phyloP scores from a whole-genome alignment of 2,113 vertebrate species.

The Microtus richardsoni region DNA sequence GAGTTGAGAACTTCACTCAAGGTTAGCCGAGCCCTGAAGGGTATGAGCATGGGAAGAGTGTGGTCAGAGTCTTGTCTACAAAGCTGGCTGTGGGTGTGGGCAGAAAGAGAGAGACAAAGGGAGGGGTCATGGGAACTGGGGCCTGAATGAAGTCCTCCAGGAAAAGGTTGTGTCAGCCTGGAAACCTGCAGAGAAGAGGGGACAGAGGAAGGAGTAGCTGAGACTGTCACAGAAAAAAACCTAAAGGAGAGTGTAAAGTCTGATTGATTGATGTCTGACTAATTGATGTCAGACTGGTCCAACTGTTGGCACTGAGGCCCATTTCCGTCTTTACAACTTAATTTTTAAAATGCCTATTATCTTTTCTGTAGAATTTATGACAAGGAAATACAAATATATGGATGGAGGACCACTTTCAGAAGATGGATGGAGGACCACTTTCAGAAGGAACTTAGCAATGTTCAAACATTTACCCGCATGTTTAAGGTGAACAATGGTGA shows the following conservation, averaged over 20 bases:
- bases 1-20: neutral
- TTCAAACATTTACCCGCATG: neutral
- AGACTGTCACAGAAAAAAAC: no score
- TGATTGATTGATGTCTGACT: fast-evolving
- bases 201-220: no score
- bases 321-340: neutral
- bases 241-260: neutral
- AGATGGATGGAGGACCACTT: neutral
- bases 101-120: neutral
- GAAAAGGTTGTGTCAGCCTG: neutral
- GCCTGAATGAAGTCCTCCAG: neutral
- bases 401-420: neutral
- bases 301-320: neutral
- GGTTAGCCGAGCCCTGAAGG: neutral
- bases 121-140: neutral
- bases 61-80: neutral
- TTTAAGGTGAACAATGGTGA: fast-evolving
- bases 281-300: no score
- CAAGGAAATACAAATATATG: neutral
- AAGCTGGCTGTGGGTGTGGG: neutral
- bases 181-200: neutral
- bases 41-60: neutral
- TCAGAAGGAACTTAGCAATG: neutral
- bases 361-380: neutral
- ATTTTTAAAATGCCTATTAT: neutral